Conservation (phyloP, 2,888 invertebrate genomes). For the Trilocha varians region DNA sequence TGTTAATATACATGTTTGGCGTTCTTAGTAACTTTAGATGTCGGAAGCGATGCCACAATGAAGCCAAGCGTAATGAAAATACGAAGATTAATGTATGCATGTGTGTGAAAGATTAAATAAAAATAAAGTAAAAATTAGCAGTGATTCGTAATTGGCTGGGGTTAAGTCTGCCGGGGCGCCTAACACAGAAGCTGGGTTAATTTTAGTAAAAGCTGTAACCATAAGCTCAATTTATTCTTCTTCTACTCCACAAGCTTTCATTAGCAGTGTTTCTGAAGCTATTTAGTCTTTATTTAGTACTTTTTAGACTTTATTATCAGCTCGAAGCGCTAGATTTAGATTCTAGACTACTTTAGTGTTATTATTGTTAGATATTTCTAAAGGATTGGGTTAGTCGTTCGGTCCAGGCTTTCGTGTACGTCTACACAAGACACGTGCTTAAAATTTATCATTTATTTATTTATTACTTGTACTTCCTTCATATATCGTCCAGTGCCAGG, state of each 20-base stretch:
- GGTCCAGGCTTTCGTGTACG: conserved; percentile 22
- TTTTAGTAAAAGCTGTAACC: background rate
- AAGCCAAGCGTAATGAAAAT: conserved; percentile 5
- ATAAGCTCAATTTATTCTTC: background rate
- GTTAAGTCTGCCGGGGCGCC: background rate
- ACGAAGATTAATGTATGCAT: background rate
- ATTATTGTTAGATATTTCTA: background rate
- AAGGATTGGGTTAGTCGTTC: background rate
- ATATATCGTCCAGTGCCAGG: conserved; percentile 62
- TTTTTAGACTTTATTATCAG: background rate
- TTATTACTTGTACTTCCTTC: conserved; percentile 72
- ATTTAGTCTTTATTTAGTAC: background rate
- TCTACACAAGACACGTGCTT: conserved; percentile 70
- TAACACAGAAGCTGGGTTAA: background rate
- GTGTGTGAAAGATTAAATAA: background rate
- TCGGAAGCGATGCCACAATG: conserved; percentile 4
- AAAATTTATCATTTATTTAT: conserved; percentile 62
- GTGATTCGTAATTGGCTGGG: background rate
- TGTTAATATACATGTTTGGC: no score
- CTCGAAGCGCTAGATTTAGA: background rate
- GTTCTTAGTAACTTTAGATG: background rate
- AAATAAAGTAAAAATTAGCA: background rate
- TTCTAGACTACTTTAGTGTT: background rate
- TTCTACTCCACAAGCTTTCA: conserved; percentile 6
- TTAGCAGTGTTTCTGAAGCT: background rate